A percentile compares a stretch with the other conserved stretches of the same genome.
Evolutionary conservation across 2,113 vertebrate species (phyloP).

Genomic region (Columba janthina): DNA sequence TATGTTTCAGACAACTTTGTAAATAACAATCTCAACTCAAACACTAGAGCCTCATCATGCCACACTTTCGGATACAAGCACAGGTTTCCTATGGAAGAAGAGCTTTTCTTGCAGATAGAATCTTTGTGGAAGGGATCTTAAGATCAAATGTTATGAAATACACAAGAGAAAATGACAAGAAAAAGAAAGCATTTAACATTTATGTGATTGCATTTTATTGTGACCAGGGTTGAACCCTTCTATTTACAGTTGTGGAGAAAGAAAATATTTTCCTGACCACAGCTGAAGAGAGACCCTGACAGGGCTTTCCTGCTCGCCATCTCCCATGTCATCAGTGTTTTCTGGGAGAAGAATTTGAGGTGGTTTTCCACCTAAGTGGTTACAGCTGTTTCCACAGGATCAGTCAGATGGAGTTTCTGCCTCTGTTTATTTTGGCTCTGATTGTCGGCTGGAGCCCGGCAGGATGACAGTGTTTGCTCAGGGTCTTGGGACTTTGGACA

Average conservation of each 20-base stretch:
- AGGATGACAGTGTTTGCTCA: conserved; percentile 78
- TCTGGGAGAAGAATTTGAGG: conserved; percentile 83
- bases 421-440: conserved; percentile 87
- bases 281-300: conserved; percentile 78
- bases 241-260: conserved; percentile 79
- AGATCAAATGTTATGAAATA: not conserved
- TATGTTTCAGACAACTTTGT: not conserved
- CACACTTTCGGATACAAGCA: not conserved
- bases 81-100: not conserved
- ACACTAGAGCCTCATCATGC: not conserved
- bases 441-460: conserved; percentile 79
- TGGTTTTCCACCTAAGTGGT: conserved; percentile 89
- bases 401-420: conserved; percentile 87
- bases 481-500: conserved; percentile 82
- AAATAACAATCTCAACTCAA: not conserved
- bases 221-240: conserved; percentile 45
- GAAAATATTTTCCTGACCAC: conserved; percentile 78
- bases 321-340: conserved; percentile 83
- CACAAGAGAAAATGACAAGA: not conserved
- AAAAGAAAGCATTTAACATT: not conserved
- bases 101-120: not conserved
- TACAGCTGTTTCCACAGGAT: conserved; percentile 93
- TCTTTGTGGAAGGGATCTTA: not conserved
- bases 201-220: conserved; percentile 43
- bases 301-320: conserved; percentile 77